Percentiles rank a stretch among this genome's conserved stretches.
These are phyloP conservation scores for Agonopterix arenella DNA, from an alignment of 2,888 invertebrate genomes.

Conservation along the genomic window DNA sequence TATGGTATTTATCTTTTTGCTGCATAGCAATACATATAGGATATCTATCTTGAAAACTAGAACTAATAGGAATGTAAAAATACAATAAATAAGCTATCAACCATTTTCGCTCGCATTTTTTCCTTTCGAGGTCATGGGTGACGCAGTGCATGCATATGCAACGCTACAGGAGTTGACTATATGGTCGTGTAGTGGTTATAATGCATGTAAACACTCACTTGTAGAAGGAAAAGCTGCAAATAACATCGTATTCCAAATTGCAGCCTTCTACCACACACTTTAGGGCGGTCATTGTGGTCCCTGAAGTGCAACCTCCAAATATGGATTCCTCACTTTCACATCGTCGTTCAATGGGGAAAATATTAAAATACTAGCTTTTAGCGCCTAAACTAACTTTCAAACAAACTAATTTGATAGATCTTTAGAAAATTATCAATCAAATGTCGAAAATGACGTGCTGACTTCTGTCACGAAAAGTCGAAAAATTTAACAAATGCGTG, in stretches of 20 bases:
- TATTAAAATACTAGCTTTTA: constrained; percentile 61
- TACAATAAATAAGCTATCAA: too few relatives aligned
- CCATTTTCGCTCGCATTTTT: not conserved
- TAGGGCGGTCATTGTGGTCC: constrained; percentile 57
- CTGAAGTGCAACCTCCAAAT: constrained; percentile 42
- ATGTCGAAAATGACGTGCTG: constrained; percentile 77
- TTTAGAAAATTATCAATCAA: constrained; percentile 76
- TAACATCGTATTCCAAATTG: constrained; percentile 68
- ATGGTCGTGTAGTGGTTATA: not conserved
- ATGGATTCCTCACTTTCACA: constrained; percentile 59
- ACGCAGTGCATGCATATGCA: not conserved
- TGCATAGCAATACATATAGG: too few relatives aligned
- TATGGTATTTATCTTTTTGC: too few relatives aligned
- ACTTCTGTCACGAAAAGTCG: constrained; percentile 76
- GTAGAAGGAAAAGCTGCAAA: constrained; percentile 73
- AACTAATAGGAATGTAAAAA: too few relatives aligned
- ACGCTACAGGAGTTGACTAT: not conserved
- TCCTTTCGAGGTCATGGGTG: not conserved
- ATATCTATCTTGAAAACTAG: too few relatives aligned
- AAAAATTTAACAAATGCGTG: constrained; percentile 70
- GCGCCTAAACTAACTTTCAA: constrained; percentile 73
- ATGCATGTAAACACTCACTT: constrained; percentile 52
- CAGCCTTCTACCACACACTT: constrained; percentile 74
- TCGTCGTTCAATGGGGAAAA: constrained; percentile 43
- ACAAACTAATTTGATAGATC: constrained; percentile 76